Conservation (phyloP, 2,113 vertebrate genomes). For the Pygoscelis antarcticus region DNA sequence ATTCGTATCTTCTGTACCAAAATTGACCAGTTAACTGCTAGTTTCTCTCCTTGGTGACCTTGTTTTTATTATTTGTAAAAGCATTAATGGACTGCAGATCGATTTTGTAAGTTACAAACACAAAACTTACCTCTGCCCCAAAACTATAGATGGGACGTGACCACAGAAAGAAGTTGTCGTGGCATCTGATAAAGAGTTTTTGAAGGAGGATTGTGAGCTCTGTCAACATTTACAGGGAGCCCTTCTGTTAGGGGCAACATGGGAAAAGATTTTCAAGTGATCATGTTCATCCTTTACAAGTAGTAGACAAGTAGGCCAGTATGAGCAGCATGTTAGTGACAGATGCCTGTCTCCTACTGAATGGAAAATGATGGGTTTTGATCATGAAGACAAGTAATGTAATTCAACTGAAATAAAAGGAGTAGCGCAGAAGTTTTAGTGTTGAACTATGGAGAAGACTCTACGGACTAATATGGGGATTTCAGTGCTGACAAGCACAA, state of each 20-base stretch:
- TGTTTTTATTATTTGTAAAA: neutral
- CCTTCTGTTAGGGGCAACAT: neutral
- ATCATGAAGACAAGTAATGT: neutral
- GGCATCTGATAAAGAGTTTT: neutral
- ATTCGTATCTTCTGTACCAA: neutral
- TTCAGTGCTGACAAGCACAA: neutral
- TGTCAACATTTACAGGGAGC: neutral
- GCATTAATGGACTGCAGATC: neutral
- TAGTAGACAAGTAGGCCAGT: neutral
- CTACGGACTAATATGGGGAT: neutral
- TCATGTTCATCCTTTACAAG: neutral
- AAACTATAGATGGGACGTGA: neutral
- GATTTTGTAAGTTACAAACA: neutral
- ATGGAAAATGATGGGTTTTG: neutral
- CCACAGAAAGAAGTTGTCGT: neutral
- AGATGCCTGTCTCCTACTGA: neutral
- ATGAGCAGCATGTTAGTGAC: neutral
- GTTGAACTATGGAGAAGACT: neutral
- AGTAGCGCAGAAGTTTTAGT: neutral
- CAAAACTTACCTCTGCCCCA: neutral
- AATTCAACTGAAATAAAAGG: neutral
- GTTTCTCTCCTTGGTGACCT: neutral
- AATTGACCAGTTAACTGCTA: neutral
- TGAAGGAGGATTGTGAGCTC: neutral
- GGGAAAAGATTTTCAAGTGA: neutral